Conservation (phyloP, 2,888 invertebrate species). For the Ennomos erosarius region DNA sequence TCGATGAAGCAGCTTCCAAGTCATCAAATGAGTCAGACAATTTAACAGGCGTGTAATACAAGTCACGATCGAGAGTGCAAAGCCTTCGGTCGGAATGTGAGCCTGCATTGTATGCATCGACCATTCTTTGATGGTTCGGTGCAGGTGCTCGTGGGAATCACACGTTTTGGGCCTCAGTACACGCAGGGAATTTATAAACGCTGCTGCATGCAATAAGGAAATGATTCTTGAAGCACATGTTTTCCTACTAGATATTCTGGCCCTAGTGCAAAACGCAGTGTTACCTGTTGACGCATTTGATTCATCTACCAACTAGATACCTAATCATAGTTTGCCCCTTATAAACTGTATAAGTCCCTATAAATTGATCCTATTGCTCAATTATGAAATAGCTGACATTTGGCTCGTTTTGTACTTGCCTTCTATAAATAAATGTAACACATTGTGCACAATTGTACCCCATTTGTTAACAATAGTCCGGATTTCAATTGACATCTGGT, state of each 20-base stretch:
- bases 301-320: too few species aligned
- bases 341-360: too few species aligned
- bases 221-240: too few species aligned
- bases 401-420: constrained; percentile 69
- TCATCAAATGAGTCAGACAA: constrained; percentile 31
- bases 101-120: constrained; percentile 55
- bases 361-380: constrained; percentile 55
- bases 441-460: constrained; percentile 79
- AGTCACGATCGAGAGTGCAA: constrained; percentile 42
- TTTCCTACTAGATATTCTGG: too few species aligned
- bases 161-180: constrained; percentile 44
- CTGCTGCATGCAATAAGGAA: not conserved
- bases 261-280: too few species aligned
- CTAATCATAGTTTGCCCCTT: too few species aligned
- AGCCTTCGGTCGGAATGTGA: constrained; percentile 54
- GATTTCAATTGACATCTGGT: constrained; percentile 75
- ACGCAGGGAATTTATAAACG: constrained; percentile 4
- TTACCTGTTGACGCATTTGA: too few species aligned
- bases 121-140: constrained; percentile 4
- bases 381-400: constrained; percentile 79
- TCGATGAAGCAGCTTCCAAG: constrained; percentile 7
- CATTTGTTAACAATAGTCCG: constrained; percentile 80
- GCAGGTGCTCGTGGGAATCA: constrained; percentile 63
- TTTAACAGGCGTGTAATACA: constrained; percentile 33
- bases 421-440: constrained; percentile 70